Evolutionary conservation across 2,113 vertebrate genomes (phyloP).

Genomic region (Ictalurus punctatus): DNA sequence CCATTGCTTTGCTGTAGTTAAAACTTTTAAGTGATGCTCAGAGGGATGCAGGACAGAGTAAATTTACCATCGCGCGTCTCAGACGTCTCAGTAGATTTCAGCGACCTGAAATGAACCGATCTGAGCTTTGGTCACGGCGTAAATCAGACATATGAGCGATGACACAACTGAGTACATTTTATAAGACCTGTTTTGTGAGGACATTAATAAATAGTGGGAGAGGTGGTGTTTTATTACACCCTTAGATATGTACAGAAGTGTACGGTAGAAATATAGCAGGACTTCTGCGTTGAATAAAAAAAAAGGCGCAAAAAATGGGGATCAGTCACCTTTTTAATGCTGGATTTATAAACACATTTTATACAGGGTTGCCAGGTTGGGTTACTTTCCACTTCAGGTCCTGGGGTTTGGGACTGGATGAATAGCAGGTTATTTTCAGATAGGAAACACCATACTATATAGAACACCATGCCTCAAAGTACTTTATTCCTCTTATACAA

Average conservation of each 20-base stretch:
- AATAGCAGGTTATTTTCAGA: too few relatives aligned
- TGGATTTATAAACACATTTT: not conserved
- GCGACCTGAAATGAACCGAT: constrained; percentile 15
- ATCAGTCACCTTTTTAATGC: not conserved
- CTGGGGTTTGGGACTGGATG: too few relatives aligned
- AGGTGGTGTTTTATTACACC: not conserved
- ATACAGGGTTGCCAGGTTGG: not conserved
- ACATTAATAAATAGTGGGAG: not conserved
- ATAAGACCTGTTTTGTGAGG: not conserved
- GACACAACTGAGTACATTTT: constrained; percentile 12
- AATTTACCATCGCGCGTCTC: constrained; percentile 40
- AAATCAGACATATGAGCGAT: constrained; percentile 25
- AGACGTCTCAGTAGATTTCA: not conserved
- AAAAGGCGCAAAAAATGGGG: not conserved
- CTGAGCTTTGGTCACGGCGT: constrained; percentile 3
- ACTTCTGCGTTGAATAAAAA: too few relatives aligned
- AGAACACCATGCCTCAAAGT: too few relatives aligned
- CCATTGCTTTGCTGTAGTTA: constrained; percentile 25
- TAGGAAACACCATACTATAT: too few relatives aligned
- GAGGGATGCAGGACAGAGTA: not conserved
- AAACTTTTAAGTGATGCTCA: constrained; percentile 38
- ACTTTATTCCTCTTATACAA: too few relatives aligned
- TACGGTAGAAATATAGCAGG: not conserved
- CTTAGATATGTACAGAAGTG: not conserved
- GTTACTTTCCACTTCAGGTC: not conserved